Conservation (phyloP, 1,140 invertebrate species). For the Choristoneura fumiferana region DNA sequence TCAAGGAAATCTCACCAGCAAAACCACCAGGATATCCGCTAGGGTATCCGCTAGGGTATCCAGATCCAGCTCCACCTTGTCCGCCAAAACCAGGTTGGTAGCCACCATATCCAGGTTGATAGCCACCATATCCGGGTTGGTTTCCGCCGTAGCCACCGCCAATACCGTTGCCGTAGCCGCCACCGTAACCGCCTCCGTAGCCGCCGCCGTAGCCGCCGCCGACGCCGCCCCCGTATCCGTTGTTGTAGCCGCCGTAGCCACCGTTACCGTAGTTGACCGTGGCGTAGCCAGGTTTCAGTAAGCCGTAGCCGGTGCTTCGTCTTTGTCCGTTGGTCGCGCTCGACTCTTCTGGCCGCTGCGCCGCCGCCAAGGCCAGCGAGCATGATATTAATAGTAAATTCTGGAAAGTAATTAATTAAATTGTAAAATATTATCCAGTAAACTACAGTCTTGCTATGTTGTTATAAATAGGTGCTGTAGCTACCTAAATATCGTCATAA, state of each 20-base stretch:
- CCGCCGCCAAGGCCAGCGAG: slow-evolving; percentile 38
- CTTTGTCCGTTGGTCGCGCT: slow-evolving; percentile 31
- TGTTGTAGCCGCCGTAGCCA: slow-evolving; percentile 34
- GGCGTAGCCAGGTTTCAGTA: slow-evolving; percentile 50
- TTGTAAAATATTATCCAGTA: no score
- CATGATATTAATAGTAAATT: slow-evolving; percentile 45
- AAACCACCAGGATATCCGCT: slow-evolving; percentile 1
- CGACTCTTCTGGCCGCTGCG: slow-evolving; percentile 32
- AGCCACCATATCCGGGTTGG: slow-evolving; percentile 30
- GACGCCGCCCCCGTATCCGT: slow-evolving; percentile 29
- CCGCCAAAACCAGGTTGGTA: slow-evolving; percentile 27
- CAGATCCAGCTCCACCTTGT: slow-evolving; percentile 17
- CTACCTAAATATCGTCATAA: no score
- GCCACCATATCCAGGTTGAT: slow-evolving; percentile 28
- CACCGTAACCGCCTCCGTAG: slow-evolving; percentile 20
- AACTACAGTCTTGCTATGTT: no score
- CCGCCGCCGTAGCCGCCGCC: slow-evolving; percentile 23
- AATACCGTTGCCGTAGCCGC: slow-evolving; percentile 18
- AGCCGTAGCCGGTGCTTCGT: slow-evolving; percentile 47
- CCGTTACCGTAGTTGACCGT: slow-evolving; percentile 36
- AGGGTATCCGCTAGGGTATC: slow-evolving; percentile 28
- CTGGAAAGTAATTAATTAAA: slow-evolving; percentile 40
- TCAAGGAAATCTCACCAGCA: no score
- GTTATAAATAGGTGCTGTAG: no score
- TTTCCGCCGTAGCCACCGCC: slow-evolving; percentile 28